Evolutionary conservation across 2,888 invertebrate genomes (phyloP).

Genomic region (Cistogaster globosa): DNA sequence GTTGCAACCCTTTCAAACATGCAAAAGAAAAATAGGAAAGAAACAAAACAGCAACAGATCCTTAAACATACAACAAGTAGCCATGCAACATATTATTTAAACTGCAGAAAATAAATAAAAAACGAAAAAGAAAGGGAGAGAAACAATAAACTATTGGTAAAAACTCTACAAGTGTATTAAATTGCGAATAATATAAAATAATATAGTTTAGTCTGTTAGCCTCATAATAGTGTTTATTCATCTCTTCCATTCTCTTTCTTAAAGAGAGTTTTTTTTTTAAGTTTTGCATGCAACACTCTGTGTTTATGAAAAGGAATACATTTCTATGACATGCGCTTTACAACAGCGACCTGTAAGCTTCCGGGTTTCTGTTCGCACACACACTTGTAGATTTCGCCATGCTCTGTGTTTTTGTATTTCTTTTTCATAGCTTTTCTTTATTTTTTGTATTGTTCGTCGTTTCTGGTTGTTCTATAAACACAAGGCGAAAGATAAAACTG

Average conservation of each 20-base stretch:
- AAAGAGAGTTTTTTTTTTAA: background rate
- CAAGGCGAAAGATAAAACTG: slow-evolving; percentile 14
- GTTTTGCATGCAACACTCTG: background rate
- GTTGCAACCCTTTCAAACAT: slow-evolving; percentile 60
- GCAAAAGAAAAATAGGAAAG: background rate
- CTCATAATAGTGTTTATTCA: background rate
- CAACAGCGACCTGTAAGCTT: slow-evolving; percentile 75
- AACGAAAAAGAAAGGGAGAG: slow-evolving; percentile 3
- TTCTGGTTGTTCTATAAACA: slow-evolving; percentile 9
- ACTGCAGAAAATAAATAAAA: slow-evolving; percentile 16
- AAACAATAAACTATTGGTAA: background rate
- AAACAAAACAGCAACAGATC: slow-evolving; percentile 34
- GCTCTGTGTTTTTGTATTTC: slow-evolving; percentile 44
- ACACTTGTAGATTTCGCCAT: slow-evolving; percentile 77
- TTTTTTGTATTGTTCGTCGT: slow-evolving; percentile 7
- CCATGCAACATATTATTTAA: slow-evolving; percentile 67
- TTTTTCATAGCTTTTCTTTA: slow-evolving; percentile 4
- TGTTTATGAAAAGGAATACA: background rate
- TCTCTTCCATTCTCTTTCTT: slow-evolving; percentile 15
- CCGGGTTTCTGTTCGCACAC: slow-evolving; percentile 76
- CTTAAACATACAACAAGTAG: slow-evolving; percentile 69
- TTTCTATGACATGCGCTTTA: slow-evolving; percentile 65
- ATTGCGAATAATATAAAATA: background rate
- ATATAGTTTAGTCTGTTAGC: background rate
- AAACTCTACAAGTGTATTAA: slow-evolving; percentile 65